Evolutionary conservation across 2,888 invertebrate genomes (phyloP).

Genomic region (Drosophila buzzatii): DNA sequence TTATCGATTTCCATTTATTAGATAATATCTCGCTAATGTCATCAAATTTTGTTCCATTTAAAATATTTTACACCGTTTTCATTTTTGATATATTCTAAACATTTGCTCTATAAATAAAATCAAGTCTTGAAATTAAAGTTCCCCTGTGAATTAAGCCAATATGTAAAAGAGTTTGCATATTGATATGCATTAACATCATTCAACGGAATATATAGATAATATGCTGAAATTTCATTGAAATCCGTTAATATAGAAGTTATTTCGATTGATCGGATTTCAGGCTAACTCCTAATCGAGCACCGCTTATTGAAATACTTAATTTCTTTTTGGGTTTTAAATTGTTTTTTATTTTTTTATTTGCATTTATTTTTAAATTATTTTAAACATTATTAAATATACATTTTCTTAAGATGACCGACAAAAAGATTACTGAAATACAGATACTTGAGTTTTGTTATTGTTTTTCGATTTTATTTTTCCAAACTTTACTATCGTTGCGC

Average conservation of each 20-base stretch:
- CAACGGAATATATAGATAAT: background rate
- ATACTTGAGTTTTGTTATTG: slow-evolving; percentile 19
- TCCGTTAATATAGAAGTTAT: background rate
- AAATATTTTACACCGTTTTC: background rate
- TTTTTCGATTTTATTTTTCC: slow-evolving; percentile 5
- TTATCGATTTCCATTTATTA: background rate
- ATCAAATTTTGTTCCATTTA: too few relatives aligned
- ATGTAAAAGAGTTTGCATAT: background rate
- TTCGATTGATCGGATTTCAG: background rate
- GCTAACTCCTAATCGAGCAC: background rate
- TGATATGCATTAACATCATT: background rate
- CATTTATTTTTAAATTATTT: slow-evolving; percentile 55
- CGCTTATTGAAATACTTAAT: too few relatives aligned
- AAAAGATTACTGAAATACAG: slow-evolving; percentile 41
- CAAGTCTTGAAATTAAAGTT: background rate
- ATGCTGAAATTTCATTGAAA: background rate
- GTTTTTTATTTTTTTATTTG: background rate
- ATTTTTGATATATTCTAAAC: background rate
- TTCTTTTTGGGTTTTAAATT: background rate
- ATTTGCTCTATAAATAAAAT: background rate
- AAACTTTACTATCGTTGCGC: slow-evolving; percentile 26
- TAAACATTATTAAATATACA: slow-evolving; percentile 73
- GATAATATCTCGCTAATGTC: background rate
- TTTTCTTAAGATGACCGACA: slow-evolving; percentile 64
- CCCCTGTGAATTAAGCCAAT: background rate